Evolutionary conservation across 2,888 invertebrate genomes (phyloP).

Genomic region (Polyommatus icarus): DNA sequence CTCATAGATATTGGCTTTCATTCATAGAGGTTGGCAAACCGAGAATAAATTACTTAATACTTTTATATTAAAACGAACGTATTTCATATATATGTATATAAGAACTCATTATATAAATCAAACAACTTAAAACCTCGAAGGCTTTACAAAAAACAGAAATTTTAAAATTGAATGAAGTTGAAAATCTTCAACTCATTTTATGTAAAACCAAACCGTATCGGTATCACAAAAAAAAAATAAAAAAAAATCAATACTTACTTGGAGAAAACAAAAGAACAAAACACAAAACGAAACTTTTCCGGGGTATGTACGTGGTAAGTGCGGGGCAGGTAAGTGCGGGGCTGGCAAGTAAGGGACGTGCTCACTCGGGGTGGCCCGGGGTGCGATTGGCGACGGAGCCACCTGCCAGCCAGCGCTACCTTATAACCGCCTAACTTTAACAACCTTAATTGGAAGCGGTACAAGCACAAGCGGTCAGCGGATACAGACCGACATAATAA

Average conservation of each 20-base stretch:
- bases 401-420: slow-evolving; percentile 48
- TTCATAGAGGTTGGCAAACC: no score
- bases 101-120: no score
- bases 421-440: slow-evolving; percentile 51
- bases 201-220: neutral
- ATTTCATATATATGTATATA: no score
- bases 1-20: no score
- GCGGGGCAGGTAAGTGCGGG: neutral
- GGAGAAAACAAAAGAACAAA: neutral
- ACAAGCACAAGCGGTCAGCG: slow-evolving; percentile 49
- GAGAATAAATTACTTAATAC: no score
- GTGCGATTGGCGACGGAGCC: slow-evolving; percentile 58
- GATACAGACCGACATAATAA: slow-evolving; percentile 38
- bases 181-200: no score
- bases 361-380: slow-evolving; percentile 52
- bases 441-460: slow-evolving; percentile 55
- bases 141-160: no score
- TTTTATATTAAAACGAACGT: no score
- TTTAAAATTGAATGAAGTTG: no score
- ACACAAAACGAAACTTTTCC: slow-evolving; percentile 2
- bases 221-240: neutral
- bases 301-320: neutral
- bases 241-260: neutral
- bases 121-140: no score
- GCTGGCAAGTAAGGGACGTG: slow-evolving; percentile 48